Conservation (phyloP, 2,888 invertebrate genomes). For the Palloptera scutellata region DNA sequence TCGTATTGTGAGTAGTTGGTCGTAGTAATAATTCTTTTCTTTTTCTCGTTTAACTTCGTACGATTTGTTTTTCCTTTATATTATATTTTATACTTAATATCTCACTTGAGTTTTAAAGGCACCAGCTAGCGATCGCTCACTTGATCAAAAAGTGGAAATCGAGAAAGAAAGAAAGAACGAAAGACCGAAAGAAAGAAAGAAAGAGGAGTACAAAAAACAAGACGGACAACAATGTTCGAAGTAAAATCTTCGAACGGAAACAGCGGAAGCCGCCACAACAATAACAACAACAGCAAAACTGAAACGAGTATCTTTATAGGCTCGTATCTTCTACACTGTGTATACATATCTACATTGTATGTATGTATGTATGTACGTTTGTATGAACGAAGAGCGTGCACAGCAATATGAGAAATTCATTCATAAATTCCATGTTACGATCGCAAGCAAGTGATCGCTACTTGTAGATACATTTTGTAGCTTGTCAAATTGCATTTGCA, state of each 20-base stretch:
- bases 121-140: not conserved
- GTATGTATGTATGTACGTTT: slow-evolving; percentile 15
- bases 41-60: no score
- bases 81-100: slow-evolving; percentile 2
- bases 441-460: slow-evolving; percentile 12
- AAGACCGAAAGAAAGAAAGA: no score
- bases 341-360: slow-evolving; percentile 5
- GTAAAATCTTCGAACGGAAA: slow-evolving; percentile 25
- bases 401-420: slow-evolving; percentile 62
- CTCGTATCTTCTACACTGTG: not conserved
- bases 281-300: slow-evolving; percentile 18
- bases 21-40: not conserved
- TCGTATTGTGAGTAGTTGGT: slow-evolving; percentile 12
- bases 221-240: no score
- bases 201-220: no score
- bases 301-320: slow-evolving; percentile 23
- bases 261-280: slow-evolving; percentile 36
- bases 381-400: slow-evolving; percentile 46
- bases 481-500: not conserved
- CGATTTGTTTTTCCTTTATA: not conserved
- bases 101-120: not conserved
- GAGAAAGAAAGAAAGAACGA: no score
- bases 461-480: not conserved
- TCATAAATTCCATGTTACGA: slow-evolving; percentile 48
- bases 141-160: no score